Evolutionary conservation across 2,113 vertebrate genomes (phyloP), one percentile per base, ranked within the genome.

Genomic region (Aptenodytes forsteri): DNA sequence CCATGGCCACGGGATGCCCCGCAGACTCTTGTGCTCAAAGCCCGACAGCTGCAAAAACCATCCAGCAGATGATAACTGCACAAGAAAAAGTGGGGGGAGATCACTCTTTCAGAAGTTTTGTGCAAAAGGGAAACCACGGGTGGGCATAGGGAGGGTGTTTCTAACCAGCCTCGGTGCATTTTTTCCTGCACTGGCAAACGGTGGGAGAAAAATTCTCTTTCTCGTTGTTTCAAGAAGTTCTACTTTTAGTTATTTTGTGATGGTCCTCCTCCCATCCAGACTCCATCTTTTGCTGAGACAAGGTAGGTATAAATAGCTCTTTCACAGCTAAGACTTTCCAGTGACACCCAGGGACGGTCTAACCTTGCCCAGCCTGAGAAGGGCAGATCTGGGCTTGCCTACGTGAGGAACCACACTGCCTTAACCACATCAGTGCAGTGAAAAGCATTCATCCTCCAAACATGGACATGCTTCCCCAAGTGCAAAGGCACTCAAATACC

Each of bases 111-210:
- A 54, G 76, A 84, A 82, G 13, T 17, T 76, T 54, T 87, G 30
- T 16, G 34, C 30, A 5, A 36, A 29, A 40, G 20, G 9, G 36
- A 87, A 91, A 47, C 10, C 27, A 47, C 2, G 2, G 13, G 11
- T 34, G 16, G 80, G 22, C 0, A 0, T 11, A 44, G 17, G 59
- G 46, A 66, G 30, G 3, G 2, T 34, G 55, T 77, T 72, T 59
- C 38, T 61, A 36, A 61, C 2, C 40, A 56, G 20, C 10, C 13
- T 59, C 16, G 1, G 23, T 76, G n/a, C 4, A 0, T 56, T 87
- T 26, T 56, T 40, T 71, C 52, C 32, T 47, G 16, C 62, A 36
- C 56, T 55, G 9, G 32, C 14, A 94, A 83, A 85, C 54, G 16
- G 23, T 25, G 3, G 6, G 46, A 62, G n/a, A 81, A 88, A 80